phyloP scores from a whole-genome alignment of 2,113 vertebrate genomes.

The Lophius piscatorius region DNA sequence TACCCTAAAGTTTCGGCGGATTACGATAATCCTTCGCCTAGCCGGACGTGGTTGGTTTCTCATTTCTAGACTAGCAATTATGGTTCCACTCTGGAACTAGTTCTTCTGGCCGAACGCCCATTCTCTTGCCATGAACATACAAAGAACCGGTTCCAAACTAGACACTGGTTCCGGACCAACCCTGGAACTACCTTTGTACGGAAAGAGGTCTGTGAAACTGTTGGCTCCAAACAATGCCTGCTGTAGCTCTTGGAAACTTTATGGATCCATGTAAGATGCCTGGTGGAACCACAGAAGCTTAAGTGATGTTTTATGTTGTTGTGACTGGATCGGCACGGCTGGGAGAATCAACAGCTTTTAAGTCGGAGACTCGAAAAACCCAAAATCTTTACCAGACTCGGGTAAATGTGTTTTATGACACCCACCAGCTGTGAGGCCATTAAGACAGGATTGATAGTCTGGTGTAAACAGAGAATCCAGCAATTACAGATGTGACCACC shows the following conservation, averaged over 20 bases:
- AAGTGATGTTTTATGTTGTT: background rate
- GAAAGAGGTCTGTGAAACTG: background rate
- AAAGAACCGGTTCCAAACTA: too few relatives aligned
- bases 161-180: too few relatives aligned
- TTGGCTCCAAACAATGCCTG: background rate
- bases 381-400: background rate
- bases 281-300: background rate
- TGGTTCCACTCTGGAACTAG: too few relatives aligned
- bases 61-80: too few relatives aligned
- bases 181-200: too few relatives aligned
- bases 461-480: background rate
- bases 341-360: background rate
- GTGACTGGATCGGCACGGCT: background rate
- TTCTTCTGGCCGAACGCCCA: too few relatives aligned
- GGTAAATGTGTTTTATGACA: constrained; percentile 12
- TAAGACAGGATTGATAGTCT: constrained; percentile 4
- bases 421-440: constrained; percentile 9
- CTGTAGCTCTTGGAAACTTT: background rate
- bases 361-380: background rate
- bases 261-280: background rate
- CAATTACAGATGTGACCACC: constrained; percentile 14
- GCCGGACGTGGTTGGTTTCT: too few relatives aligned
- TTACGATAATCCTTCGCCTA: too few relatives aligned
- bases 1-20: too few relatives aligned
- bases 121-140: too few relatives aligned